Evolutionary conservation across 2,888 invertebrate genomes (phyloP), one percentile per base, ranked within the genome.

Genomic region (Lycophotia porphyrea): DNA sequence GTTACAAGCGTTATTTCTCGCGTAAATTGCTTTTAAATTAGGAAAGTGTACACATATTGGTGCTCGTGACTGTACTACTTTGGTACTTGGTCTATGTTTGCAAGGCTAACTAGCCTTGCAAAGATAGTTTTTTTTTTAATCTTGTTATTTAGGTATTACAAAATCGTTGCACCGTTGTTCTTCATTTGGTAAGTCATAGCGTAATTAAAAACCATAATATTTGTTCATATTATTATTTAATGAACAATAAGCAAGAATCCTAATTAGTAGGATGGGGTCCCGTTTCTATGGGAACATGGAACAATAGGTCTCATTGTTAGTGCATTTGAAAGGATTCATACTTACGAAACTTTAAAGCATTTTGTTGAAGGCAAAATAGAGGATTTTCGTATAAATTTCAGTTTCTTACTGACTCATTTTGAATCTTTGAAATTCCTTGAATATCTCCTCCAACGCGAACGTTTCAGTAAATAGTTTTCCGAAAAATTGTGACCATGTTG

Each of bases 251-350:
- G 61, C 67, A 58, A 39, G 69, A 64, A 77, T 77, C 67, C 78
- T 87, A 88, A 87, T 88, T 88, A 86, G 83, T 70, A 75, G 70
- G 71, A 9, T 31, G 47, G 63, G 76, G 44, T 71, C 58, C 70
- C 66, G 79, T 84, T 87, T 88, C 87, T 82, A 87, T 84, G 75
- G 80, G 63, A 84, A 83, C 66, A 77, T n/a, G 60, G 58, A 87
- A 88, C 88, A 88, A 88, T 78, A 70, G 73, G 47, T 11, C 68
- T 60, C 72, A 87, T 88, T 88, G 87, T 88, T 81, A 60, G 66
- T 78, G 74, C 77, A 77, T 77, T 87, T 88, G 83, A 88, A 88
- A 82, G 80, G 86, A 64, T 84, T 87, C 75, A 79, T 80, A 82
- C 76, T 80, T 76, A 83, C 67, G 49, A 81, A 77, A 81, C 78